Conservation (phyloP, 2,113 vertebrate species). For the Xiphophorus maculatus region DNA sequence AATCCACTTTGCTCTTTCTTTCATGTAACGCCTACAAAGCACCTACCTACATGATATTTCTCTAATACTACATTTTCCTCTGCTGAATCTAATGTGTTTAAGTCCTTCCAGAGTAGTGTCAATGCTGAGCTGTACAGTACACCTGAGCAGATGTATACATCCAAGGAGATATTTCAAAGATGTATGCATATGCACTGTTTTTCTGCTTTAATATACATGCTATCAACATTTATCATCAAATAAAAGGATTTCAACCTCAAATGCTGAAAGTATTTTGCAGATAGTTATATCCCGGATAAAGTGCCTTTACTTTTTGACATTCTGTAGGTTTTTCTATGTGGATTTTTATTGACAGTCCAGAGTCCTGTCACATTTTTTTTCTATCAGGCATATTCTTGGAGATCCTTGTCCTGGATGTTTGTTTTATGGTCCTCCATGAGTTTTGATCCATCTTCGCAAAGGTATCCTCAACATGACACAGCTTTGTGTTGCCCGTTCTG, state of each 20-base stretch:
- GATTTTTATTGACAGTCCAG: conserved; percentile 57
- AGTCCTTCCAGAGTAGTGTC: conserved; percentile 48
- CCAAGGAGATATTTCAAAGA: conserved; percentile 32
- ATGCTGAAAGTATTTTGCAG: conserved; percentile 79
- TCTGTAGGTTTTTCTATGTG: conserved; percentile 71
- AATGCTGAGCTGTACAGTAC: conserved; percentile 60
- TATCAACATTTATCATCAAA: conserved; percentile 74
- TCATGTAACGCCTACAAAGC: conserved; percentile 70
- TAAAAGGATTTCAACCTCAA: conserved; percentile 69
- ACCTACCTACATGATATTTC: conserved; percentile 75
- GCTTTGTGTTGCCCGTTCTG: conserved; percentile 91
- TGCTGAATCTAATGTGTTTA: conserved; percentile 55
- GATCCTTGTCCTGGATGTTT: conserved; percentile 33
- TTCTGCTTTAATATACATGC: conserved; percentile 66
- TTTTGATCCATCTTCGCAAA: conserved; percentile 17
- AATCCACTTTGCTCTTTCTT: conserved; percentile 44
- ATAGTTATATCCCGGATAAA: conserved; percentile 79
- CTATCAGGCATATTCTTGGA: conserved; percentile 32
- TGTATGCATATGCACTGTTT: conserved; percentile 57
- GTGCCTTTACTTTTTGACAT: conserved; percentile 82
- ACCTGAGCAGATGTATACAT: conserved; percentile 63
- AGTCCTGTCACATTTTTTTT: conserved; percentile 41
- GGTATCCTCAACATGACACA: conserved; percentile 74
- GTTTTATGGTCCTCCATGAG: conserved; percentile 21
- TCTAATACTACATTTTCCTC: conserved; percentile 68